A percentile compares a stretch with the other conserved stretches of the same genome.
Evolutionary conservation across 1,140 invertebrate genomes (phyloP).

Genomic region (Drosophila pectinifera): DNA sequence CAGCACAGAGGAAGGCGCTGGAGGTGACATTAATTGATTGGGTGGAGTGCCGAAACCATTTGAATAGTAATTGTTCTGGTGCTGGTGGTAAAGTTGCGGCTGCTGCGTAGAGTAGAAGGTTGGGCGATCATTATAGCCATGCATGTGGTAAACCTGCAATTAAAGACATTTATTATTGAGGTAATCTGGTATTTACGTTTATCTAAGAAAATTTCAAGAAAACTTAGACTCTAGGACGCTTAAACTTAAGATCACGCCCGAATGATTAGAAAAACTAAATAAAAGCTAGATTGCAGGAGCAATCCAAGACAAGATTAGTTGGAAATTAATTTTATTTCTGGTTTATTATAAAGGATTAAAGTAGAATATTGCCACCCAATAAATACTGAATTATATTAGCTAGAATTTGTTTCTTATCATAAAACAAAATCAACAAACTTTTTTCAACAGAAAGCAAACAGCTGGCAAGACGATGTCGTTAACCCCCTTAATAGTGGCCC

Average conservation of each 20-base stretch:
- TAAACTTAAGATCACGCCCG: too few relatives aligned
- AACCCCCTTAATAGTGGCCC: conserved; percentile 21
- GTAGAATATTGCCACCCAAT: neutral
- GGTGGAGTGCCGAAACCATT: conserved; percentile 72
- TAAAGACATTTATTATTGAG: neutral
- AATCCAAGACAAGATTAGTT: too few relatives aligned
- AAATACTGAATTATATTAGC: neutral
- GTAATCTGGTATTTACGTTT: too few relatives aligned
- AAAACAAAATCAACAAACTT: neutral
- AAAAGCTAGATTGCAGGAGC: too few relatives aligned
- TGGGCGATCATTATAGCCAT: conserved; percentile 54
- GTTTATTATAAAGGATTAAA: too few relatives aligned
- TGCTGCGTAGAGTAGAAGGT: conserved; percentile 56
- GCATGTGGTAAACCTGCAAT: conserved; percentile 50
- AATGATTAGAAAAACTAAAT: too few relatives aligned
- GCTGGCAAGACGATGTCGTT: conserved; percentile 1
- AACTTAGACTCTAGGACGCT: too few relatives aligned
- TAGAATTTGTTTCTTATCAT: neutral
- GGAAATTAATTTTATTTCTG: too few relatives aligned
- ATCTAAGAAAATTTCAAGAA: too few relatives aligned
- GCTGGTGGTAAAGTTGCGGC: conserved; percentile 74
- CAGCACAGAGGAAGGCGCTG: conserved; percentile 23
- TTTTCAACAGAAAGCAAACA: neutral
- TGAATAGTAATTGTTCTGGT: conserved; percentile 63
- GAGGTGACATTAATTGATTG: conserved; percentile 61